Conservation (phyloP, 1,140 invertebrate species). For the Drosophila pruinosa region DNA sequence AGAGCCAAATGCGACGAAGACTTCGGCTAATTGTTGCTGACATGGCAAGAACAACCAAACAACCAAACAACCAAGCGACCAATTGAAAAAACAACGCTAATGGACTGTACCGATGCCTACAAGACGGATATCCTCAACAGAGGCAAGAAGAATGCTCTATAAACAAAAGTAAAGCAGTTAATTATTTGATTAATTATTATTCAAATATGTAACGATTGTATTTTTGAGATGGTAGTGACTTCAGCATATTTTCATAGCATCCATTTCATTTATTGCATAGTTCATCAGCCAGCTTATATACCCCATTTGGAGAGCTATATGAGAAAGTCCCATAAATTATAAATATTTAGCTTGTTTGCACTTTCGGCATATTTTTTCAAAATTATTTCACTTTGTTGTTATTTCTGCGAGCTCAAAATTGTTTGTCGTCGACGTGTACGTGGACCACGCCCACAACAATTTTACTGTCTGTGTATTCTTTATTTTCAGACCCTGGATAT, state of each 20-base stretch:
- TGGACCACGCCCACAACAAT: conserved; percentile 59
- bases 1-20: conserved; percentile 47
- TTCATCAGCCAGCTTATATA: conserved; percentile 9
- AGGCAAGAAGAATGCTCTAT: not conserved
- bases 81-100: not conserved
- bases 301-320: conserved; percentile 2
- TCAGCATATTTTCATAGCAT: too few relatives aligned
- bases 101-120: conserved; percentile 3
- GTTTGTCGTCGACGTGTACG: conserved; percentile 48
- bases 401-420: conserved; percentile 54
- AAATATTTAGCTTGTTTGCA: conserved; percentile 76
- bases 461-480: conserved; percentile 30
- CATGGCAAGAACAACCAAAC: conserved; percentile 44
- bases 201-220: too few relatives aligned
- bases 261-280: not conserved
- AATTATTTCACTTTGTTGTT: conserved; percentile 20
- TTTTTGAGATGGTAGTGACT: too few relatives aligned
- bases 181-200: too few relatives aligned
- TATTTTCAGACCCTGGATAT: too few relatives aligned
- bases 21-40: conserved; percentile 72
- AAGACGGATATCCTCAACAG: not conserved
- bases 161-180: too few relatives aligned
- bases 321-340: conserved; percentile 63
- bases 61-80: conserved; percentile 22
- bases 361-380: conserved; percentile 62